A percentile compares a stretch with the other conserved stretches of the same genome.
Evolutionary conservation across 2,797 vertebrate species (phyloP).

Genomic region (Tinamus major): DNA sequence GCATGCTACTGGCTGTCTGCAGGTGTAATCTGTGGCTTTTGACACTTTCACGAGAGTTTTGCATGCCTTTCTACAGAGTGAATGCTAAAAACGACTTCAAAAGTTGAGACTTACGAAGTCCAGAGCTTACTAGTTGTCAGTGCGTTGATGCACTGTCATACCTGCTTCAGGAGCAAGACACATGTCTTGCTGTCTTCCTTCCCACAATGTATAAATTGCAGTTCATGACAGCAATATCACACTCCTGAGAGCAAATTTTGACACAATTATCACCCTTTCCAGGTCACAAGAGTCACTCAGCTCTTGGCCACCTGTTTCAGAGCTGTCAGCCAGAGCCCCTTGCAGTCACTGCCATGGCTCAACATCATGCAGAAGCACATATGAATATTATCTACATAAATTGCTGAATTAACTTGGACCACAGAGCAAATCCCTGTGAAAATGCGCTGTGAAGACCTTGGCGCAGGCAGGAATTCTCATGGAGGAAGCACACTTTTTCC

Average conservation of each 20-base stretch:
- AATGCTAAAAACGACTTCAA: not conserved
- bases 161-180: conserved; percentile 36
- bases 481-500: not conserved
- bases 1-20: not conserved
- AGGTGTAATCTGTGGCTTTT: not conserved
- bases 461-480: not conserved
- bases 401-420: not conserved
- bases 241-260: conserved; percentile 47
- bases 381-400: not conserved
- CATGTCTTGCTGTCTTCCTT: not conserved
- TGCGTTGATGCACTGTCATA: conserved; percentile 20
- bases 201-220: conserved; percentile 30
- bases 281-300: conserved; percentile 58
- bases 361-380: not conserved
- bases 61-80: not conserved
- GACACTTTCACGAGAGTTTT: not conserved
- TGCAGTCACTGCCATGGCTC: not conserved
- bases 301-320: conserved; percentile 45
- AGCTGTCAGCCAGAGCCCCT: conserved; percentile 39
- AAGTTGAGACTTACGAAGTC: not conserved
- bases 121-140: not conserved
- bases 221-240: conserved; percentile 56
- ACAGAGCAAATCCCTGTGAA: not conserved
- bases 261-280: conserved; percentile 54
- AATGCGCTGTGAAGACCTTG: not conserved